Evolutionary conservation across 2,113 vertebrate species (phyloP).

Genomic region (Rana temporaria): DNA sequence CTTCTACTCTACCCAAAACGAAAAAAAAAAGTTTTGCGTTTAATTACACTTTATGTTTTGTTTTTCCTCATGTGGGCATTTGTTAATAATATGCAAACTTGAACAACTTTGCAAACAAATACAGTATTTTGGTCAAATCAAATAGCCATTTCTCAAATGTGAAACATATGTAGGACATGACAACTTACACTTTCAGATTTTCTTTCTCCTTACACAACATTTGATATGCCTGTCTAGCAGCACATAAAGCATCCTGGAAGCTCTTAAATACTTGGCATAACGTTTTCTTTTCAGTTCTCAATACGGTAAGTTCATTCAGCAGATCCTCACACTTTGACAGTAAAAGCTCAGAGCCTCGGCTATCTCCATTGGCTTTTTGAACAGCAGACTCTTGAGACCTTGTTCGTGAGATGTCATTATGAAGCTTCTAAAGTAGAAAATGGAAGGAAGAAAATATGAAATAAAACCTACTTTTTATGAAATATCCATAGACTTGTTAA

Average conservation of each 20-base stretch:
- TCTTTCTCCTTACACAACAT: conserved; percentile 75
- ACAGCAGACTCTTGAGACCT: conserved; percentile 60
- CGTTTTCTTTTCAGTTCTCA: conserved; percentile 77
- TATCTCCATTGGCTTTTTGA: conserved; percentile 60
- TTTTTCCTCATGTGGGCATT: no score
- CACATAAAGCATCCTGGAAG: conserved; percentile 72
- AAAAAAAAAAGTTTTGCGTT: no score
- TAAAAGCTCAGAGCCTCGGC: neutral
- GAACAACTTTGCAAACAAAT: no score
- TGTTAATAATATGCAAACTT: no score
- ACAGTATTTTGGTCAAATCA: no score
- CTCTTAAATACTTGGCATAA: conserved; percentile 75
- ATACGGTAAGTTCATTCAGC: conserved; percentile 74
- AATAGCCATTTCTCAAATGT: no score
- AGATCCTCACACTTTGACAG: conserved; percentile 69
- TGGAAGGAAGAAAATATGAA: neutral
- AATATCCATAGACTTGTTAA: neutral
- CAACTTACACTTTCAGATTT: conserved; percentile 81
- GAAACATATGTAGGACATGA: neutral
- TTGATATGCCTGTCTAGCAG: conserved; percentile 69
- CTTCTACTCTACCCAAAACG: no score
- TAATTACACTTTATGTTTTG: no score
- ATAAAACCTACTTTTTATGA: neutral
- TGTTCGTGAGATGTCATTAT: conserved; percentile 64
- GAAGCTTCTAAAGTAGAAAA: conserved; percentile 69